Conservation (phyloP, 1,140 invertebrate species). For the Papilio machaon region DNA sequence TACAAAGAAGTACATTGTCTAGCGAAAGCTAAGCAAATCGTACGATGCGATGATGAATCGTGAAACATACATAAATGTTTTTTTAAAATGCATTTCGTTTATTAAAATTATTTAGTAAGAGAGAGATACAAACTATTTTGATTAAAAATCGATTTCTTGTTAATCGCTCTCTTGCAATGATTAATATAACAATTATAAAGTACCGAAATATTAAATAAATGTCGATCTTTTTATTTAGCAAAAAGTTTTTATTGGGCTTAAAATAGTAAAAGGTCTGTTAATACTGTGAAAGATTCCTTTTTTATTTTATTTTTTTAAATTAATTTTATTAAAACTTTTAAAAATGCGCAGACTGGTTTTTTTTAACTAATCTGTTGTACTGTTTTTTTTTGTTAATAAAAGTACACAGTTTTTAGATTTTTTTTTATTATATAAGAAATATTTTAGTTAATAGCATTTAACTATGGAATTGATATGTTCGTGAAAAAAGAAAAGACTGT, state of each 20-base stretch:
- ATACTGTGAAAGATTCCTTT: too few relatives aligned
- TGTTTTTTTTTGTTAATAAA: too few relatives aligned
- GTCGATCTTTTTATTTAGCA: too few relatives aligned
- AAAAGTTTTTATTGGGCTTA: too few relatives aligned
- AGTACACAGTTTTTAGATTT: too few relatives aligned
- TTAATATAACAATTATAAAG: neutral
- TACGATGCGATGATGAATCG: neutral
- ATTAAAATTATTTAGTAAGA: slow-evolving; percentile 40
- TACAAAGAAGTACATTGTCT: neutral
- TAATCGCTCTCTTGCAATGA: slow-evolving; percentile 54
- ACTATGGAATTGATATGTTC: slow-evolving; percentile 13
- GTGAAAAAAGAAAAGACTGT: slow-evolving; percentile 37
- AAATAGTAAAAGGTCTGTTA: too few relatives aligned
- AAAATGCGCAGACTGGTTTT: too few relatives aligned
- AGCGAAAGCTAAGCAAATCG: slow-evolving; percentile 30
- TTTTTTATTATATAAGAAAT: too few relatives aligned
- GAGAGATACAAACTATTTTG: slow-evolving; percentile 65
- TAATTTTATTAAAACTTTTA: too few relatives aligned
- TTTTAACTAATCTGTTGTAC: too few relatives aligned
- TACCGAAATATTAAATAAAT: too few relatives aligned
- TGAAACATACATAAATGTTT: neutral
- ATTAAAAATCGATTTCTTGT: slow-evolving; percentile 56
- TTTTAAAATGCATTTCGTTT: neutral
- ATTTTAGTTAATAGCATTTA: neutral
- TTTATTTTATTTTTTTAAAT: too few relatives aligned